phyloP scores from a whole-genome alignment of 2,888 invertebrate genomes.

The Ophraella communa region DNA sequence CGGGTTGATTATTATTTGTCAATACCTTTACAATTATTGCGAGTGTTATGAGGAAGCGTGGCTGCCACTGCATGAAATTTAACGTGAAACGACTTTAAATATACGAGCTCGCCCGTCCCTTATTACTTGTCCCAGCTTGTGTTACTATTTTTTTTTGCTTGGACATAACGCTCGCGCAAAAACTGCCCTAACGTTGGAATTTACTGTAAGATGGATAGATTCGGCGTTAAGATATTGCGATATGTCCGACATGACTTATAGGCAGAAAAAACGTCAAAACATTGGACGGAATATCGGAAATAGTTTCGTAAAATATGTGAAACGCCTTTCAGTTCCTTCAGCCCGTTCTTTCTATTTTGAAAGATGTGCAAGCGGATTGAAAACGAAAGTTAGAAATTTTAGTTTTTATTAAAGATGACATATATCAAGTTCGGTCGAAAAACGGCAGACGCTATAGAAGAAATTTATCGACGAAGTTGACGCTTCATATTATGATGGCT shows the following conservation, averaged over 20 bases:
- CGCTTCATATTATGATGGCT: background rate
- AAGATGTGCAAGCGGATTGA: slow-evolving; percentile 5
- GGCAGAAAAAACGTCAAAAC: slow-evolving; percentile 33
- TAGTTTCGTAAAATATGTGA: slow-evolving; percentile 25
- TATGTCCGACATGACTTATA: slow-evolving; percentile 36
- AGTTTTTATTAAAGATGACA: slow-evolving; percentile 17
- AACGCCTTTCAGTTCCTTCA: slow-evolving; percentile 15
- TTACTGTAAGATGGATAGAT: slow-evolving; percentile 32
- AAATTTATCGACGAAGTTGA: background rate
- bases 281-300: slow-evolving; percentile 24
- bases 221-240: slow-evolving; percentile 38
- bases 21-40: no score
- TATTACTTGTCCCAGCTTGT: background rate
- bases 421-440: background rate
- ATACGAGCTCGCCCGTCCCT: background rate
- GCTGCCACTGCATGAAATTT: background rate
- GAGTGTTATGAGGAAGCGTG: no score
- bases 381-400: slow-evolving; percentile 7
- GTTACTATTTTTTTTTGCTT: slow-evolving; percentile 24
- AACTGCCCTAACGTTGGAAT: slow-evolving; percentile 25
- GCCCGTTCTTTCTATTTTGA: slow-evolving; percentile 4
- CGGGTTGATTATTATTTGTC: no score
- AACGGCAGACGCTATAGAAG: background rate
- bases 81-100: background rate
- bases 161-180: slow-evolving; percentile 23